Base-by-base conservation (phyloP, 2,113 vertebrate species). In the Erythrolamprus reginae region DNA sequence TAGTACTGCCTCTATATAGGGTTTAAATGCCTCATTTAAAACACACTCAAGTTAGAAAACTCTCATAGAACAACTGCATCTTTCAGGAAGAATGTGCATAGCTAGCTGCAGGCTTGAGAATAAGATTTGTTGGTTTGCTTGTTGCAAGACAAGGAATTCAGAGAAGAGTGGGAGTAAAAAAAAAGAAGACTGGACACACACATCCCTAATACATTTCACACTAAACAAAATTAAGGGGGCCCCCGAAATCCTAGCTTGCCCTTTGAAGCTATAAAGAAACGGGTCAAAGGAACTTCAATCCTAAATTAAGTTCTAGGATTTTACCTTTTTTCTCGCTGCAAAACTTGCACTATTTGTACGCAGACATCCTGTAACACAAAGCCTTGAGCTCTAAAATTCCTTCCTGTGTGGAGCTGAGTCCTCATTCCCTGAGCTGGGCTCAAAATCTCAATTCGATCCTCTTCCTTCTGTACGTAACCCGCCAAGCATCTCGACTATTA, bases 211-310 rank as follows among this genome's bases (percentile, higher is more conserved):
- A 83, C 84, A 90, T 58, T 92, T 61, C 89, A 61, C 92, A 93
- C 93, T 48, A 45, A 47, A 87, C 65, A 88, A 90, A 92, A 53
- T 89, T 85, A 65, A 56, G 10, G 48, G 93, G 50, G n/a, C n/a
- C n/a, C n/a, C n/a, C n/a, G 61, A 96, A 93, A 91, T 91, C 58
- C 84, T 89, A 82, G 58, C 84, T 89, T 93, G 89, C 92, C 65
- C 93, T 94, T 89, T 84, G 24, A 45, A 89, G 91, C 82, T 89
- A 28, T 52, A 83, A 89, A 33, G 51, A 84, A 24, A 84, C n/a
- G 48, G 86, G 86, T 91, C 86, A 91, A 28, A 84, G 52, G 88
- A 33, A 90, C 58, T 65, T 84, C n/a, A 85, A 65, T 53, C 85
- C 61, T 82, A 91, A 58, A 58, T 85, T 42, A 91, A 70, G 77